These are phyloP conservation scores for Aurelia sp. DNA, from an alignment of 30 jellyfish, hydroid and myxozoan genomes.

Conservation along the genomic window DNA sequence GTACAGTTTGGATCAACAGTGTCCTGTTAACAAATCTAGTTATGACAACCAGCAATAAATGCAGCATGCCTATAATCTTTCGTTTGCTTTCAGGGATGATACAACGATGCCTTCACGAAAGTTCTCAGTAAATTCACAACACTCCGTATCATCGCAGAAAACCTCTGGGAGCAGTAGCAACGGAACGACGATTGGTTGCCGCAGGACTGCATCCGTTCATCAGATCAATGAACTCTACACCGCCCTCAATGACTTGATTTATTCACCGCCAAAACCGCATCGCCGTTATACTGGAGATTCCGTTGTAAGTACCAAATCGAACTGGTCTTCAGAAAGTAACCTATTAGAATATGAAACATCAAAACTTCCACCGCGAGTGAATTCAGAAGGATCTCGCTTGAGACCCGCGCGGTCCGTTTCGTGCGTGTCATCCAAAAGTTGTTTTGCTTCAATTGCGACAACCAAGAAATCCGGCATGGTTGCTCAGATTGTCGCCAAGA, in stretches of 20 bases:
- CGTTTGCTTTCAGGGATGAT: conserved; percentile 24
- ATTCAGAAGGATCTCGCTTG: conserved; percentile 30
- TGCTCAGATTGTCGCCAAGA: conserved; percentile 23
- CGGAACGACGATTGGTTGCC: conserved; percentile 15
- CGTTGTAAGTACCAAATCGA: conserved; percentile 9
- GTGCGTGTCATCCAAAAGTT: conserved; percentile 63
- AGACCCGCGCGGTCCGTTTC: conserved; percentile 67
- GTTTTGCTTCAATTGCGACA: conserved; percentile 57
- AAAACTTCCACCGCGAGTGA: conserved; percentile 26
- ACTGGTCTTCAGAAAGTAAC: conserved; percentile 53
- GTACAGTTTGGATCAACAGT: no score
- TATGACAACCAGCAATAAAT: not conserved
- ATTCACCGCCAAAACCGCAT: conserved; percentile 33
- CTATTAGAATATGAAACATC: conserved; percentile 7
- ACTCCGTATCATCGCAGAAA: conserved; percentile 38
- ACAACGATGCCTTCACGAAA: conserved; percentile 69
- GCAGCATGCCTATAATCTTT: not conserved
- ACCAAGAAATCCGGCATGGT: not conserved
- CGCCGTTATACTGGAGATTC: conserved; percentile 25
- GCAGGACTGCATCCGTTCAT: conserved; percentile 68
- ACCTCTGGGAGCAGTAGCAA: conserved; percentile 51
- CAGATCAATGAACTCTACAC: conserved; percentile 55
- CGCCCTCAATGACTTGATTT: conserved; percentile 56
- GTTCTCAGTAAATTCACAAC: conserved; percentile 51
- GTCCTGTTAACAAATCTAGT: not conserved